These are phyloP conservation scores for Enteromius unitaeniatus DNA, from an alignment of 2,797 vertebrate species.

Conservation along the genomic window DNA sequence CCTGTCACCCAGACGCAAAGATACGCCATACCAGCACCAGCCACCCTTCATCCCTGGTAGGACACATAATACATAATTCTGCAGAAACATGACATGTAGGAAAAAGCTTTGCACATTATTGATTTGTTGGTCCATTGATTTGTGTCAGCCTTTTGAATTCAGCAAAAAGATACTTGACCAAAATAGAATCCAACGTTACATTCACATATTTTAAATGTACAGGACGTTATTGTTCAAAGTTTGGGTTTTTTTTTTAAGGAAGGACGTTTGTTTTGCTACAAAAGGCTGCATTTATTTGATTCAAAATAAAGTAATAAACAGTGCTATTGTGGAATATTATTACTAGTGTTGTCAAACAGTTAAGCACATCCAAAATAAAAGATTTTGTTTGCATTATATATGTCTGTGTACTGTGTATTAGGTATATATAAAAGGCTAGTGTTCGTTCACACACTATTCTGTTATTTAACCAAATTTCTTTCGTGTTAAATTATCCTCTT, in stretches of 20 bases:
- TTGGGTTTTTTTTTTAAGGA: neutral
- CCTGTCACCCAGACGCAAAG: slow-evolving; percentile 53
- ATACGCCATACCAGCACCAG: slow-evolving; percentile 63
- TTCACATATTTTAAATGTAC: neutral
- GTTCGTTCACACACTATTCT: too few relatives aligned
- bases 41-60: slow-evolving; percentile 66
- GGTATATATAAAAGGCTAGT: too few relatives aligned
- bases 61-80: neutral
- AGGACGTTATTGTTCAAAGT: neutral
- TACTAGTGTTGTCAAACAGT: too few relatives aligned
- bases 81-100: neutral
- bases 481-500: too few relatives aligned
- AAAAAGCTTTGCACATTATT: neutral
- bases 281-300: neutral
- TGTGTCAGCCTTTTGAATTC: neutral
- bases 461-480: too few relatives aligned
- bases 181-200: neutral
- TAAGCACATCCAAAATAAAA: too few relatives aligned
- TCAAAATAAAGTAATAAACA: neutral
- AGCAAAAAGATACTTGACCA: neutral
- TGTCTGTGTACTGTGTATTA: too few relatives aligned
- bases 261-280: neutral
- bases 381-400: too few relatives aligned
- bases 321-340: too few relatives aligned
- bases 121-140: neutral